These are phyloP conservation scores for Oxyscelio sp. DNA, from an alignment of 2,888 invertebrate genomes.

Conservation along the genomic window DNA sequence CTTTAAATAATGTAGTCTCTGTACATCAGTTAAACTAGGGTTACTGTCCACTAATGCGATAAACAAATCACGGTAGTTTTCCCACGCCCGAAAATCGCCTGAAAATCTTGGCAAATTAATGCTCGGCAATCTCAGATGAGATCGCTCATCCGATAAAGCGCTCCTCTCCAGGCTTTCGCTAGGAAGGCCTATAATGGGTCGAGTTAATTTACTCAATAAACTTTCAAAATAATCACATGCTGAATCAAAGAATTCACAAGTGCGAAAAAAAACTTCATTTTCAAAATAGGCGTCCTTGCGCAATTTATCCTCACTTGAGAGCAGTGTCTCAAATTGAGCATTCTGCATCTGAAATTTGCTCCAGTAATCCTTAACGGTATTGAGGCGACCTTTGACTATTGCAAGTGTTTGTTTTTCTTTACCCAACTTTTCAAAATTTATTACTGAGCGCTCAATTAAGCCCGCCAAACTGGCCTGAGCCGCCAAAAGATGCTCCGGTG, in stretches of 20 bases:
- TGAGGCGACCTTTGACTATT: neutral
- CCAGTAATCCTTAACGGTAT: neutral
- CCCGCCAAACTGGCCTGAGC: neutral
- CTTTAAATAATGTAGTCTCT: neutral
- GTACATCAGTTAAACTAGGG: neutral
- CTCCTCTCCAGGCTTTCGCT: neutral
- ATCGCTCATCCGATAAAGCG: neutral
- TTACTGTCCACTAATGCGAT: neutral
- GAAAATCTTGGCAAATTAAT: conserved; percentile 1
- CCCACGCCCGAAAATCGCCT: neutral
- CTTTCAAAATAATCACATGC: neutral
- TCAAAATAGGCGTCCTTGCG: neutral
- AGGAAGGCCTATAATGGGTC: neutral
- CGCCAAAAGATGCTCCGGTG: neutral
- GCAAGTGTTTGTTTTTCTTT: neutral
- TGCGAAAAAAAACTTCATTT: neutral
- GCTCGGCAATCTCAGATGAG: neutral
- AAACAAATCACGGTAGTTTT: neutral
- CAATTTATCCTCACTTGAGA: neutral
- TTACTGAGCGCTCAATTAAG: neutral
- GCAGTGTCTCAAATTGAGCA: neutral
- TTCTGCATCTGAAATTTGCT: neutral
- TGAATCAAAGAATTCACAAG: neutral
- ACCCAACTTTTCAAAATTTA: neutral
- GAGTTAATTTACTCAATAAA: neutral